Conservation (phyloP, 2,113 vertebrate genomes). For the Irena cyanogastra region DNA sequence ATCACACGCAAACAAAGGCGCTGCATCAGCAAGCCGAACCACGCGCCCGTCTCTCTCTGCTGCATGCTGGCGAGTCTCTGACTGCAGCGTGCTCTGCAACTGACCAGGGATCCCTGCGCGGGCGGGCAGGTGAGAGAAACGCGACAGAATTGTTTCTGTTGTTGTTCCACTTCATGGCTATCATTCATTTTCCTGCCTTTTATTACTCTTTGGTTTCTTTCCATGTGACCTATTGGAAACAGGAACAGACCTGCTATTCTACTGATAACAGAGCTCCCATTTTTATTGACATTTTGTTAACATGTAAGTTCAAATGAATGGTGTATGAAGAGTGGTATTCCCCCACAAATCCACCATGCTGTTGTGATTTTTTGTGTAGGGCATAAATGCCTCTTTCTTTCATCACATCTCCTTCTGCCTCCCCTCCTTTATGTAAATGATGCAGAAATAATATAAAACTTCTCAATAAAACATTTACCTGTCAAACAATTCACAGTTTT, state of each 20-base stretch:
- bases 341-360: not conserved
- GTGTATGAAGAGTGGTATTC: not conserved
- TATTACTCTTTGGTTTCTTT: not conserved
- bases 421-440: not conserved
- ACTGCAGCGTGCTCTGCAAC: too few relatives aligned
- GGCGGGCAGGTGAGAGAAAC: too few relatives aligned
- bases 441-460: constrained; percentile 30
- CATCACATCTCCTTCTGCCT: not conserved
- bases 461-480: constrained; percentile 34
- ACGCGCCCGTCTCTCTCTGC: too few relatives aligned
- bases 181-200: not conserved
- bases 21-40: too few relatives aligned
- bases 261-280: not conserved
- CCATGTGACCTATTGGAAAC: not conserved
- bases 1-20: too few relatives aligned
- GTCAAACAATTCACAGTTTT: constrained; percentile 10
- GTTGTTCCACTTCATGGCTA: not conserved
- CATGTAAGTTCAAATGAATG: not conserved
- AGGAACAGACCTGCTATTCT: not conserved
- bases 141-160: constrained; percentile 11
- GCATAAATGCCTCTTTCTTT: not conserved
- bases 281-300: not conserved
- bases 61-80: too few relatives aligned
- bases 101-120: too few relatives aligned
- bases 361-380: not conserved